Evolutionary conservation across 2,797 vertebrate species (phyloP), one percentile per base, ranked within the genome.

Genomic region (Odontamblyopus lacepedii): DNA sequence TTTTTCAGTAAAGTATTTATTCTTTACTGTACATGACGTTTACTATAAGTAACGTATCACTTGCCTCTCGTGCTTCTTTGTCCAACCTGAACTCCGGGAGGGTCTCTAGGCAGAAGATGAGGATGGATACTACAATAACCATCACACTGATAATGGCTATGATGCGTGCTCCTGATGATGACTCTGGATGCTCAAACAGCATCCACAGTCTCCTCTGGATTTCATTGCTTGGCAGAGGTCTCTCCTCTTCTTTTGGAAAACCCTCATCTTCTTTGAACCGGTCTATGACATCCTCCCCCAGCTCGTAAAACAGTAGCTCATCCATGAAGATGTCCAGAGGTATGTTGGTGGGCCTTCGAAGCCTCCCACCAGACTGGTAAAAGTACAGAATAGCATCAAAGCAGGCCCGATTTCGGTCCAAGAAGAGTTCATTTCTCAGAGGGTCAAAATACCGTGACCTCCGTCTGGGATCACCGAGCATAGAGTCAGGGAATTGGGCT

Each of bases 81-180:
- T 95, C 95, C 4, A 69, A 74, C 65, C 93, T 95, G 85, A 98
- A 96, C 76, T 95, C 96, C 0, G 96, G 96, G 78, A 98, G 88
- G 2, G 96, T 97, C 90, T 98, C 96, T 61, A 98, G 81, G 81
- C 96, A 98, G 92, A 97, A 98, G 74, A 97, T 95, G 51, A 97
- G 93, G 72, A 98, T 97, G 86, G 96, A 98, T 79, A 98, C 86
- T 41, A 97, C 93, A 73, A 97, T 97, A 85, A 98, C 94, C 86
- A 98, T 89, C 60, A 98, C 96, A 0, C 96, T 97, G 83, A 97
- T 93, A 78, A 97, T 91, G 16, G 96, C 96, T 12, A 97, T 93
- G 70, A 95, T 94, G 0, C 96, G 93, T 0, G 96, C 96, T 0
- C 94, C 94, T 0, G 94, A 94, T 0, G 96, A 97, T 1, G 95